phyloP scores from a whole-genome alignment of 1,140 invertebrate genomes.

The Heliothis subflexa region DNA sequence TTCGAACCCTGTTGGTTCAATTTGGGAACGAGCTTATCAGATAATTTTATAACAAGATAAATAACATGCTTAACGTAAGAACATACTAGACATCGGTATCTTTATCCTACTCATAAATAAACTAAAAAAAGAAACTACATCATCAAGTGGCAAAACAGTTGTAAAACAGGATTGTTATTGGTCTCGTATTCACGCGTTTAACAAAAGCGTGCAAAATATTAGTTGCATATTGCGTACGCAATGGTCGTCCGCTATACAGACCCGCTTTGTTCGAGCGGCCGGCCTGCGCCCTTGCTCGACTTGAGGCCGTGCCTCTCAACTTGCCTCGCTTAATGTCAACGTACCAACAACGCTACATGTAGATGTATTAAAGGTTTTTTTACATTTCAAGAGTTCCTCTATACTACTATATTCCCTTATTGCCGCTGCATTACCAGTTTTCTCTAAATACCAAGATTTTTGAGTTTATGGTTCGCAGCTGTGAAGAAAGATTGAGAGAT shows the following conservation, averaged over 20 bases:
- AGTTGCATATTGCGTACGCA: conserved; percentile 46
- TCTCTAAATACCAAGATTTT: background rate
- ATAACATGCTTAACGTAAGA: too few species aligned
- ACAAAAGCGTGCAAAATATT: conserved; percentile 37
- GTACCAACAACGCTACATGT: conserved; percentile 55
- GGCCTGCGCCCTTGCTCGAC: conserved; percentile 54
- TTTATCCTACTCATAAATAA: too few species aligned
- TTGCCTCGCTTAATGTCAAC: conserved; percentile 61
- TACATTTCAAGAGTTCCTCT: conserved; percentile 46
- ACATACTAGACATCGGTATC: too few species aligned
- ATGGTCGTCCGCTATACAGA: conserved; percentile 14
- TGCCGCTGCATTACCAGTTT: conserved; percentile 39
- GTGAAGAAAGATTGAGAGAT: too few species aligned
- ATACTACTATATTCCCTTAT: conserved; percentile 4
- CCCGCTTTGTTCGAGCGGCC: conserved; percentile 30
- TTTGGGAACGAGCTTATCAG: too few species aligned
- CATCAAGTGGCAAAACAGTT: background rate
- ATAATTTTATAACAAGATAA: too few species aligned
- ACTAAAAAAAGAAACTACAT: too few species aligned
- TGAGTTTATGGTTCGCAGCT: background rate
- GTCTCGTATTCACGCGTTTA: conserved; percentile 9
- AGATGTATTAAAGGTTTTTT: conserved; percentile 53
- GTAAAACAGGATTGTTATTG: background rate
- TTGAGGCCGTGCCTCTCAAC: conserved; percentile 57
- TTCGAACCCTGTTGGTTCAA: too few species aligned